Evolutionary conservation across 2,888 invertebrate genomes (phyloP), one percentile per base, ranked within the genome.

Genomic region (Andrena chrysosceles): DNA sequence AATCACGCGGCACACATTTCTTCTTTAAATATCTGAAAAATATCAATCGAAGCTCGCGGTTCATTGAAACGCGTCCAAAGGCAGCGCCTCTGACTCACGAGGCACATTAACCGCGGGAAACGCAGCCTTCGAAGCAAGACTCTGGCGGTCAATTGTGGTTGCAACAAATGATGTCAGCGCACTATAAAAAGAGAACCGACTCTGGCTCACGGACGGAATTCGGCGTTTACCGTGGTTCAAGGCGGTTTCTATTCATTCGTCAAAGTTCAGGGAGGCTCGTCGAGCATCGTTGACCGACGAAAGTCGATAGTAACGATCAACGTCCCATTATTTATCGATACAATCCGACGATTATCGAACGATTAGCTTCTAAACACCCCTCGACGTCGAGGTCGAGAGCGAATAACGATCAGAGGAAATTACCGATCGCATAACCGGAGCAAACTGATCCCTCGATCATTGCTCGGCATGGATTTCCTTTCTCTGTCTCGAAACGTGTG

Each of bases 81-180:
- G 20, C 66, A 54, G 16, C 63, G 23, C 26, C 23, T 33, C 20
- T 76, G 82, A 81, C 31, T 83, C 68, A 72, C 8, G 13, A 59
- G 42, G 16, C 8, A 56, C n/a, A 4, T 29, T 60, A 63, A 42
- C 77, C 69, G 59, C 59, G 16, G 48, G 16, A 10, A 67, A 60
- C 48, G 56, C 52, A 71, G 26, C 70, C 78, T 78, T 74, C 77
- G 52, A 33, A 59, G 49, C 20, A 49, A 59, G 23, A 49, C 26
- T 13, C 56, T 56, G 13, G 33, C 60, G 70, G 31, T 66, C 69
- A 66, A 52, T 77, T 70, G 73, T 67, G 31, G 64, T 64, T 84
- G 73, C 72, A 73, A 73, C 49, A 78, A 84, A 69, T 87, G 85
- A 87, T 80, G 68, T 85, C 81, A 87, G 74, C 72, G 67, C 23